Base-by-base conservation (phyloP, 2,797 vertebrate species). In the Simalia tracyae region DNA sequence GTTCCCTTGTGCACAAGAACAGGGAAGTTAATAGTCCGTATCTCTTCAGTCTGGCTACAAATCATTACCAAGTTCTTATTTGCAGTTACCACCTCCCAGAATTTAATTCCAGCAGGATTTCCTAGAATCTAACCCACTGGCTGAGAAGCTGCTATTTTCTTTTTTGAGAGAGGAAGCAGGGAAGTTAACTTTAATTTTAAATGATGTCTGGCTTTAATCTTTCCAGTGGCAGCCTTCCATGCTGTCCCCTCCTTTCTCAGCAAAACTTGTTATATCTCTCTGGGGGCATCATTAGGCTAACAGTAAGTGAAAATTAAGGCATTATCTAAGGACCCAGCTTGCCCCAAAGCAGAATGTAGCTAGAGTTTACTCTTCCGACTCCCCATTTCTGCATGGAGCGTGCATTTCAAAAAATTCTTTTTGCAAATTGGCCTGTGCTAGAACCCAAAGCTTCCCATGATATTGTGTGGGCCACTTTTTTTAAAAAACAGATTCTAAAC, bases 401-500 rank as follows among this genome's bases (percentile, higher is more conserved):
- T 11, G 86, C 0, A 1, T 84, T 17, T 46, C 42, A 46, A 81
- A 46, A 81, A 81, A 11, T 24, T 46, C 2, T 89, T 86, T 86
- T 60, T 15, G 50, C 5, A 1, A 5, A 68, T 93, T 68, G 89
- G 84, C 50, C 63, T 87, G 59, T 89, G 88, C 11, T 92, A 91
- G 22, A 10, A 50, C 91, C 26, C 46, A 94, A 76, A 84, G 50
- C 84, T 93, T 93, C 61, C 92, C 85, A 84, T 91, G 92, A 89
- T 86, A 85, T 7, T 94, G 92, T 66, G 93, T 95, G 61, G 61
- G 84, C 66, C 56, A 63, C 42, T 92, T 91, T 87, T 87, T 64
- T 95, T 93, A 90, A 85, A 90, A 85, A 24, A 92, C 11, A n/a
- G 17, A 5, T 90, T 91, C 89, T 92, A 93, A 94, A 93, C 90